A percentile compares a stretch with the other conserved stretches of the same genome.
phyloP scores from a whole-genome alignment of 2,797 vertebrate genomes.

The Peromyscus eremicus region DNA sequence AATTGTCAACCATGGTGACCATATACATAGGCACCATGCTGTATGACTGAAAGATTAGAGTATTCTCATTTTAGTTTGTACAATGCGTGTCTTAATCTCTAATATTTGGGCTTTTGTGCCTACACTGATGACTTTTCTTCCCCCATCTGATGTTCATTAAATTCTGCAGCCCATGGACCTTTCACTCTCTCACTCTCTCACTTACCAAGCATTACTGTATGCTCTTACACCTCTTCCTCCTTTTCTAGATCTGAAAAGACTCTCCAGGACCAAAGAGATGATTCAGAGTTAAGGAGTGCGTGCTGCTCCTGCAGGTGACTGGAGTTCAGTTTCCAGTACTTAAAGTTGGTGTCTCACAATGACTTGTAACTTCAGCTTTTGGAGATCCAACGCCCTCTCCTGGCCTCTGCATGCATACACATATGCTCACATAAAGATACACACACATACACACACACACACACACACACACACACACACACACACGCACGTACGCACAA shows the following conservation, averaged over 20 bases:
- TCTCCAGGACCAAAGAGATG: not conserved
- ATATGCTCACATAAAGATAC: not conserved
- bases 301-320: not conserved
- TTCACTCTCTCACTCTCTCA: not conserved
- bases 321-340: not conserved
- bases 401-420: not conserved
- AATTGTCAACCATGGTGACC: not conserved
- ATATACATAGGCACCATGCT: not conserved
- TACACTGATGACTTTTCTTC: not conserved
- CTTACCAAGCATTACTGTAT: accelerated
- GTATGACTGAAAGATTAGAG: not conserved
- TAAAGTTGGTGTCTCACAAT: not conserved
- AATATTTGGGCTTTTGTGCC: not conserved
- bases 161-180: not conserved
- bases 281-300: not conserved
- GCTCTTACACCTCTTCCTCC: not conserved
- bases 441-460: not conserved
- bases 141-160: not conserved
- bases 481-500: no score
- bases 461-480: not conserved
- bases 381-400: not conserved
- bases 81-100: not conserved
- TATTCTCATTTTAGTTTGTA: not conserved
- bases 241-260: not conserved
- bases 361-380: not conserved